phyloP scores from a whole-genome alignment of 2,797 vertebrate species.

The Poeciliopsis turneri region DNA sequence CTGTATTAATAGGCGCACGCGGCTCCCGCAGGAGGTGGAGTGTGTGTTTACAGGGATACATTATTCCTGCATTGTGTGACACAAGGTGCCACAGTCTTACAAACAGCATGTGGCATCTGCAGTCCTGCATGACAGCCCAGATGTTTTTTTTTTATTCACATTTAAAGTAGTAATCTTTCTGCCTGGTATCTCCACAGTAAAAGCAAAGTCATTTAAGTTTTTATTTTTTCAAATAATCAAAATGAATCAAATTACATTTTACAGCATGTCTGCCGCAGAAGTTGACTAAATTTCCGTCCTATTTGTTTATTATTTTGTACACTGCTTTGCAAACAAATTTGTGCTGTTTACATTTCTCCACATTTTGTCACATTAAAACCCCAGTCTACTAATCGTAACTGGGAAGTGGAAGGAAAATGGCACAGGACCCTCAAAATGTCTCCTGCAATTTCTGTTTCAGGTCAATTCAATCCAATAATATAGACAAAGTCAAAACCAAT shows the following conservation, averaged over 20 bases:
- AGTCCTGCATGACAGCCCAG: not conserved
- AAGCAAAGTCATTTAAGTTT: not conserved
- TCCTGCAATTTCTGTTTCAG: not conserved
- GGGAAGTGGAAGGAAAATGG: not conserved
- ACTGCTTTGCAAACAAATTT: not conserved
- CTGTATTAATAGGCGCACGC: constrained; percentile 31
- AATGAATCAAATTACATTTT: not conserved
- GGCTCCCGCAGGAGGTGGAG: constrained; percentile 15
- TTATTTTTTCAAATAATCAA: not conserved
- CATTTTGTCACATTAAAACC: not conserved
- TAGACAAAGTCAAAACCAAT: not conserved
- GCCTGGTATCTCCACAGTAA: not conserved
- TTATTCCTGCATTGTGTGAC: constrained; percentile 3
- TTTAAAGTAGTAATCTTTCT: not conserved
- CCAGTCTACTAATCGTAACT: not conserved
- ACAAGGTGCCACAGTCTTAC: not conserved
- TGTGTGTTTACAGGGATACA: constrained; percentile 10
- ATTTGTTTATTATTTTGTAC: not conserved
- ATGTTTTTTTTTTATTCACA: not conserved
- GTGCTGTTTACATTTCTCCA: not conserved
- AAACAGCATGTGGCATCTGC: not conserved
- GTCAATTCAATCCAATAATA: not conserved
- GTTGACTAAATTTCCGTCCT: not conserved
- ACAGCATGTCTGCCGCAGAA: not conserved
- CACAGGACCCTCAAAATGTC: not conserved